phyloP scores from a whole-genome alignment of 2,888 invertebrate genomes.

The Timema cristinae region DNA sequence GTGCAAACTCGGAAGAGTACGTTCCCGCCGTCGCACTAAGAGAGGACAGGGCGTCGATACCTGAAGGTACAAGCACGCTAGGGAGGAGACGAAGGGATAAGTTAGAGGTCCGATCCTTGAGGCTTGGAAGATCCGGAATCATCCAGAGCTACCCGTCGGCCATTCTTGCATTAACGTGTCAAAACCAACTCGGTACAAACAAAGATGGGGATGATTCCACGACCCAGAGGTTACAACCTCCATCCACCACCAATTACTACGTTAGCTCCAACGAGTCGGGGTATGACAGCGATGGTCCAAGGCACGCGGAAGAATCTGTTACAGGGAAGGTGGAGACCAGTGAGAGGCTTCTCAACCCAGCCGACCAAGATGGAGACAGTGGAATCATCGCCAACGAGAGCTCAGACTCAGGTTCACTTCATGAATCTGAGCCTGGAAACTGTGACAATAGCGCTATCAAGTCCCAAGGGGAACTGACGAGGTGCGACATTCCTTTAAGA shows the following conservation, averaged over 20 bases:
- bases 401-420: conserved; percentile 40
- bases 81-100: conserved; percentile 37
- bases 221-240: conserved; percentile 27
- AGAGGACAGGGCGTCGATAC: conserved; percentile 34
- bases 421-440: conserved; percentile 43
- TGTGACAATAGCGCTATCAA: conserved; percentile 29
- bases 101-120: conserved; percentile 18
- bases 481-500: too few relatives aligned
- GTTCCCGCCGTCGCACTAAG: conserved; percentile 44
- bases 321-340: conserved; percentile 25
- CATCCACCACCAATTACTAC: conserved; percentile 47
- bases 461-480: too few relatives aligned
- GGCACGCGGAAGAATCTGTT: conserved; percentile 36
- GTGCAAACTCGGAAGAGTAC: conserved; percentile 58
- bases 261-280: conserved; percentile 80
- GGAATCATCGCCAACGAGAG: conserved; percentile 37
- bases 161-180: conserved; percentile 24
- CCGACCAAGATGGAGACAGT: conserved; percentile 43
- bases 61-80: conserved; percentile 43
- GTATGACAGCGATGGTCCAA: conserved; percentile 70
- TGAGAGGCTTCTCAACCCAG: conserved; percentile 39
- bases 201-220: conserved; percentile 15
- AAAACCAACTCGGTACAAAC: conserved; percentile 10
- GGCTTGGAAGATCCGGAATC: not conserved
- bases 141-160: too few relatives aligned